A percentile compares a stretch with the other conserved stretches of the same genome.
Conservation (phyloP, 2,797 vertebrate species). For the Glossophaga mutica region DNA sequence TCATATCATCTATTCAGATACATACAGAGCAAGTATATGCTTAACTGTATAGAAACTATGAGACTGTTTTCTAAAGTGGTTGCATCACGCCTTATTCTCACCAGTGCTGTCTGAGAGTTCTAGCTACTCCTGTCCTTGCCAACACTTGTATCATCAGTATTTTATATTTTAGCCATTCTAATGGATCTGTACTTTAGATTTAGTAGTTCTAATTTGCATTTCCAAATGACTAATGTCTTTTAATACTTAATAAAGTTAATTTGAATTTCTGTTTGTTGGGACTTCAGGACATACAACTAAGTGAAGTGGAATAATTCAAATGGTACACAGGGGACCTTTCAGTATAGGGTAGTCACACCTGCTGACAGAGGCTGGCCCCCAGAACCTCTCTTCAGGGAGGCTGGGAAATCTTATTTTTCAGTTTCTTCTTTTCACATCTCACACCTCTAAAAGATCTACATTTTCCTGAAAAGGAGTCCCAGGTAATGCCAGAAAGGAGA, state of each 20-base stretch:
- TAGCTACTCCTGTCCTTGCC: background rate
- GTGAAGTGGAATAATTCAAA: background rate
- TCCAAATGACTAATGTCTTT: background rate
- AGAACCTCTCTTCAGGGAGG: background rate
- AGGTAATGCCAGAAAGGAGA: background rate
- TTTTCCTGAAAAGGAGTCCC: background rate
- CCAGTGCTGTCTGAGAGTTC: background rate
- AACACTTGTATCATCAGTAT: background rate
- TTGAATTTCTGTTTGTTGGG: background rate
- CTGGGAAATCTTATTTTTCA: background rate
- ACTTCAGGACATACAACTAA: background rate
- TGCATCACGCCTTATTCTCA: background rate
- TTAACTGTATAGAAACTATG: background rate
- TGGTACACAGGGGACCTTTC: rapidly evolving
- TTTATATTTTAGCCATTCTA: background rate
- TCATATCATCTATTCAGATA: background rate
- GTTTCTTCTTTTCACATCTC: background rate
- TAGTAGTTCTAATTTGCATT: background rate
- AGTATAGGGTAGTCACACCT: background rate
- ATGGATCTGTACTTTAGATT: background rate
- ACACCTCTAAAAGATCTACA: background rate
- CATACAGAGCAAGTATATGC: background rate
- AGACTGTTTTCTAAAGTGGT: background rate
- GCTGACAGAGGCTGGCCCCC: background rate
- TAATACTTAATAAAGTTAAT: background rate